These are phyloP conservation scores for Podarcis cretensis DNA, from an alignment of 2,113 vertebrate genomes.

Conservation along the genomic window DNA sequence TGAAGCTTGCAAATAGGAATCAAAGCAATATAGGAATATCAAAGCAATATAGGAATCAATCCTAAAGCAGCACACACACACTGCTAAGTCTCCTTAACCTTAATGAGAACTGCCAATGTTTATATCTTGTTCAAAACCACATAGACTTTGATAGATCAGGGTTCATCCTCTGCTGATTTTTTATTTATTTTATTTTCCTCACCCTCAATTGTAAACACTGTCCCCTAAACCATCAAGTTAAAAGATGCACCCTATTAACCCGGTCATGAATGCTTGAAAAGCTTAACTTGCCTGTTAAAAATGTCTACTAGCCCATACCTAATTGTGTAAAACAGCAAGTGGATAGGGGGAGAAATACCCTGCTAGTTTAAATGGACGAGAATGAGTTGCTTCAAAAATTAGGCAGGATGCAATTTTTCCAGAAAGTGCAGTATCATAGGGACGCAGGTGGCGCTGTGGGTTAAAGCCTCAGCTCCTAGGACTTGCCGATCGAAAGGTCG, in stretches of 20 bases:
- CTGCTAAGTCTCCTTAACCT: conserved; percentile 13
- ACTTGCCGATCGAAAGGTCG: too few species aligned
- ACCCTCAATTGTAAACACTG: conserved; percentile 19
- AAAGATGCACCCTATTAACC: neutral
- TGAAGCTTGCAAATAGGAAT: neutral
- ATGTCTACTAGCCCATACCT: neutral
- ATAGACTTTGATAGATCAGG: neutral
- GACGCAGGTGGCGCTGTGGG: too few species aligned
- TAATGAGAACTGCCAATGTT: neutral
- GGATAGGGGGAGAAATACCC: neutral
- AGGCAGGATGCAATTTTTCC: neutral
- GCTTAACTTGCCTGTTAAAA: neutral
- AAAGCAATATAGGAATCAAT: neutral
- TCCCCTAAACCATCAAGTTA: neutral
- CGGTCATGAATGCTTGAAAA: conserved; percentile 3
- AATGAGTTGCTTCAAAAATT: neutral
- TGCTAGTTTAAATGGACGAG: neutral
- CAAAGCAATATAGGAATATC: neutral
- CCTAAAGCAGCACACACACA: conserved; percentile 13
- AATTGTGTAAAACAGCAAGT: neutral
- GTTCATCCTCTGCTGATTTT: conserved; percentile 33
- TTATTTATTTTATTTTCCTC: conserved; percentile 35
- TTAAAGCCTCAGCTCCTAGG: too few species aligned
- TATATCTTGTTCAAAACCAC: neutral
- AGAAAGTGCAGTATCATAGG: too few species aligned